These are phyloP conservation scores for Eurypyga helias DNA, from an alignment of 2,113 vertebrate genomes.

Conservation along the genomic window DNA sequence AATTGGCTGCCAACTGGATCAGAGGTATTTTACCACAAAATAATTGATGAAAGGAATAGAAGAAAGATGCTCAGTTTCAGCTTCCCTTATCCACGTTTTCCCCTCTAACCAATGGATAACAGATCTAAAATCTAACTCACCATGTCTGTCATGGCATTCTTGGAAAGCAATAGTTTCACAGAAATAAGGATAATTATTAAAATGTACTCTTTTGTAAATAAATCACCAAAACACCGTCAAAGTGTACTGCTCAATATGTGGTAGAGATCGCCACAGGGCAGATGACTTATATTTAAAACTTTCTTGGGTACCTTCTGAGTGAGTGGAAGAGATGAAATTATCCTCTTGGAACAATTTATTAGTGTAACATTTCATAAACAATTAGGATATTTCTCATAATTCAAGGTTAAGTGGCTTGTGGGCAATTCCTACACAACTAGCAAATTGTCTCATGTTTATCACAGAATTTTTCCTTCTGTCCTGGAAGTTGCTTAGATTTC, in stretches of 20 bases:
- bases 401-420: background rate
- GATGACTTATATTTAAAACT: background rate
- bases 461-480: background rate
- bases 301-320: background rate
- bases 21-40: slow-evolving; percentile 17
- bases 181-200: background rate
- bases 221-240: background rate
- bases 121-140: background rate
- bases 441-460: background rate
- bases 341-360: background rate
- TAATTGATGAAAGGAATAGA: slow-evolving; percentile 6
- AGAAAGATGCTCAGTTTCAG: background rate
- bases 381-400: background rate
- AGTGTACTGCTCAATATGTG: background rate
- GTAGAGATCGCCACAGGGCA: background rate
- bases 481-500: background rate
- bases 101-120: background rate
- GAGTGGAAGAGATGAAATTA: background rate
- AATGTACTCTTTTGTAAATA: background rate
- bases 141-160: background rate
- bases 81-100: background rate
- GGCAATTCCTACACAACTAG: background rate
- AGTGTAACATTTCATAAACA: background rate
- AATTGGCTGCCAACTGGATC: slow-evolving; percentile 23
- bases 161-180: background rate